Percentiles rank a stretch among this genome's conserved stretches.
Conservation (phyloP, 2,113 vertebrate genomes). For the Sula dactylatra region DNA sequence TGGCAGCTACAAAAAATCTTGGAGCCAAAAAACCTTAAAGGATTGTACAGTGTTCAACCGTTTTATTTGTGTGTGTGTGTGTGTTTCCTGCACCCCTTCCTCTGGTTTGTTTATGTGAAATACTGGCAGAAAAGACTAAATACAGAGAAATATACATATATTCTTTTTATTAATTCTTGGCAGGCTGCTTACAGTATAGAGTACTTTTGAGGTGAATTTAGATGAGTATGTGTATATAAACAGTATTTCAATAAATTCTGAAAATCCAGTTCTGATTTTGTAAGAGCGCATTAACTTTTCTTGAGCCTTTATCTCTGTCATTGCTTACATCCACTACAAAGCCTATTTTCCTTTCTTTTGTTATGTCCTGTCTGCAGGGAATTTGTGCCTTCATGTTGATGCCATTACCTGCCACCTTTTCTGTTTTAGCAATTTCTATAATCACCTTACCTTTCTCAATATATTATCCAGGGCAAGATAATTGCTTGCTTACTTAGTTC, state of each 20-base stretch:
- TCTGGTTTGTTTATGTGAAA: slow-evolving; percentile 36
- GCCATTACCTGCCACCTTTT: background rate
- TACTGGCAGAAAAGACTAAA: slow-evolving; percentile 36
- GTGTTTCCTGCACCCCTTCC: background rate
- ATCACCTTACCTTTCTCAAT: background rate
- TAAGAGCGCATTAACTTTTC: background rate
- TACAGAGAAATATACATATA: slow-evolving; percentile 26
- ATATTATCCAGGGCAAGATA: background rate
- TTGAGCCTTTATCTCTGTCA: background rate
- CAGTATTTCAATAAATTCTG: slow-evolving; percentile 25
- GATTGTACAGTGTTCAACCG: background rate
- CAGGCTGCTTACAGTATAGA: slow-evolving; percentile 31
- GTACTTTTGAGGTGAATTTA: slow-evolving; percentile 44
- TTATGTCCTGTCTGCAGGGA: slow-evolving; percentile 9
- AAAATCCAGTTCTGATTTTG: slow-evolving; percentile 34
- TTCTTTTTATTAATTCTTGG: slow-evolving; percentile 64
- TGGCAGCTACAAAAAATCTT: background rate
- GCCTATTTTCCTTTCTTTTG: slow-evolving; percentile 4
- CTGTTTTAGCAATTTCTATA: slow-evolving; percentile 30
- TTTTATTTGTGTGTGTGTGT: background rate
- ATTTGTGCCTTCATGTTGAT: background rate
- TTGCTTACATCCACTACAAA: background rate
- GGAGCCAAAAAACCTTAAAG: slow-evolving; percentile 14
- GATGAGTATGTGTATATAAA: slow-evolving; percentile 26
- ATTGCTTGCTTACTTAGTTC: background rate